Base-by-base conservation (phyloP, 1,140 invertebrate species). In the Orchestia grillus region DNA sequence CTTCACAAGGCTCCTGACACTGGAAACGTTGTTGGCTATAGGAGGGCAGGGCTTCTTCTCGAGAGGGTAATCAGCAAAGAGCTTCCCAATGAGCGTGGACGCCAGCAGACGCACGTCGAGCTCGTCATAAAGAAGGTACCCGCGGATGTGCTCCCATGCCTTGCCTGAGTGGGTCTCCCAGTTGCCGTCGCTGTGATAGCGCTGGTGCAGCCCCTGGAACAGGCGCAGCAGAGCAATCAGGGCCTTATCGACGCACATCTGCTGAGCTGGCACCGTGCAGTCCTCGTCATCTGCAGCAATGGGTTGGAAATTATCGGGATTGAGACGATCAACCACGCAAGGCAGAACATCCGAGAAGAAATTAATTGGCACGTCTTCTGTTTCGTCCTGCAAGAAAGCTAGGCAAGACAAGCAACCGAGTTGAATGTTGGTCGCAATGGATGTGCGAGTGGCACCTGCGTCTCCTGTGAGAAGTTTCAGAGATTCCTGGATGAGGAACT, bases 41-140 rank as follows among this genome's bases (percentile, higher is more conserved):
- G 62, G 53, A 15, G 96, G 96, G 87, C 87, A 95, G 41, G 53
- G 41, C n/a, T 87, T 87, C 16, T 95, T 95, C 41, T 97, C 96
- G 28, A 96, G 87, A 45, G 96, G 96, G 94, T 96, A 88, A 19
- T 96, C 91, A 92, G 96, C 96, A 47, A 97, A 95, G 43, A 97
- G 90, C 77, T 95, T 94, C 42, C 96, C 96, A 44, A 97, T 62
- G 62, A 97, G 53, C 11, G 77, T 87, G 15, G 88, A 53, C 4
- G 95, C 94, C 92, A 45, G 96, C 45, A 97, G 43, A 41, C 96
- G 47, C 40, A 97, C 96, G 41, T 97, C 96, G 41, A 97, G 90
- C 44, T 97, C 96, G 16, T 96, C 95, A 45, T 97, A 97, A 0
- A 96, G 45, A 42, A 97, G 44, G 57, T 96, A 96, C 57, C 53